Percentiles rank a stretch among this genome's conserved stretches.
Conservation (phyloP, 2,888 invertebrate species). For the Brachypalpus laphriformis region DNA sequence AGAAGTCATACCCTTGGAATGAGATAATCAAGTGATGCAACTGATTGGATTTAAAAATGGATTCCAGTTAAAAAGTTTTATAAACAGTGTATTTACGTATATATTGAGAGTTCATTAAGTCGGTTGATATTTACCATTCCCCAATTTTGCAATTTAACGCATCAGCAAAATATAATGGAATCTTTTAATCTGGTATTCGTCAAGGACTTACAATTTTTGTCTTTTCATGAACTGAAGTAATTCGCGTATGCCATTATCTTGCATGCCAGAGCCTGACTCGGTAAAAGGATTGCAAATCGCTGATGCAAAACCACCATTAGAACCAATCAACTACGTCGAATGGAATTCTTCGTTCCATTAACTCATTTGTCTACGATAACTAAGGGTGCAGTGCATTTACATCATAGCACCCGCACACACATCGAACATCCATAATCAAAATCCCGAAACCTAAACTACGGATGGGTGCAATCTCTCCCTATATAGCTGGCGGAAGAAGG, state of each 20-base stretch:
- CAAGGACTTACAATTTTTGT: constrained; percentile 36
- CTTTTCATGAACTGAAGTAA: constrained; percentile 44
- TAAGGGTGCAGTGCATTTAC: constrained; percentile 42
- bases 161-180: constrained; percentile 6
- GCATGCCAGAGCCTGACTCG: constrained; percentile 30
- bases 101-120: neutral
- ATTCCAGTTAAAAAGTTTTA: neutral
- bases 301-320: constrained; percentile 68
- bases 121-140: neutral
- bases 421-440: constrained; percentile 11
- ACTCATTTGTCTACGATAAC: constrained; percentile 68
- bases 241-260: constrained; percentile 58
- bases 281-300: constrained; percentile 63
- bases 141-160: constrained; percentile 37
- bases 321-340: constrained; percentile 71
- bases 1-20: constrained; percentile 28
- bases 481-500: neutral
- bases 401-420: neutral
- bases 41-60: constrained; percentile 10
- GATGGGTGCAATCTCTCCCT: constrained; percentile 17
- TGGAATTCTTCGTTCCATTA: constrained; percentile 71
- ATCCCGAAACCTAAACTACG: constrained; percentile 17
- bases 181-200: constrained; percentile 12
- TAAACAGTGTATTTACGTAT: neutral
- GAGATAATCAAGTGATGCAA: constrained; percentile 32